A percentile compares a stretch with the other conserved stretches of the same genome.
Conservation (phyloP, 1,140 invertebrate species). For the Monochamus saltuarius region DNA sequence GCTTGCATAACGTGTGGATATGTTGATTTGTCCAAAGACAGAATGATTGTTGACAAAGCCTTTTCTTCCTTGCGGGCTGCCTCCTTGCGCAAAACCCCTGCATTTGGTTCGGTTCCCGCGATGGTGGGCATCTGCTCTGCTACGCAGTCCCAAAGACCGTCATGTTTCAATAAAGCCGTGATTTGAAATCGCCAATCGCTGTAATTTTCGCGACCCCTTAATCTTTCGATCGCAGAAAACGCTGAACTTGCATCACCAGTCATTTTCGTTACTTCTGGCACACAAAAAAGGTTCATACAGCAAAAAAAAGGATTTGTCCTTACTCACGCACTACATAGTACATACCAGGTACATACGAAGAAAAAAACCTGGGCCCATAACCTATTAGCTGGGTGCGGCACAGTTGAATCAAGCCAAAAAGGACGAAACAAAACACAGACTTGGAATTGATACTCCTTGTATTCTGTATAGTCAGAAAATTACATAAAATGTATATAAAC, state of each 20-base stretch:
- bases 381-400: too few relatives aligned
- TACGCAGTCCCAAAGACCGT: conserved; percentile 22
- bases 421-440: too few relatives aligned
- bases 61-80: conserved; percentile 15
- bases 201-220: conserved; percentile 23
- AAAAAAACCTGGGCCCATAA: conserved; percentile 20
- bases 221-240: conserved; percentile 23
- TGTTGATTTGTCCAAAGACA: conserved; percentile 15
- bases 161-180: conserved; percentile 10
- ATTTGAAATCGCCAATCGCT: conserved; percentile 24
- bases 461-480: background rate
- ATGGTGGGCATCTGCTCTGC: background rate
- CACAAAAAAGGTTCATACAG: too few relatives aligned
- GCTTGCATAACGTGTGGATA: conserved; percentile 13
- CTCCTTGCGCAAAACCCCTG: background rate
- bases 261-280: too few relatives aligned
- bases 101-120: background rate
- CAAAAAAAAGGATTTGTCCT: too few relatives aligned
- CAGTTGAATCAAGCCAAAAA: too few relatives aligned
- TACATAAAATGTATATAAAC: too few relatives aligned
- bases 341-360: background rate
- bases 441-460: too few relatives aligned
- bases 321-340: background rate
- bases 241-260: background rate
- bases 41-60: conserved; percentile 1